Conservation (phyloP, 2,888 invertebrate species). For the Pseudococcus viburni region DNA sequence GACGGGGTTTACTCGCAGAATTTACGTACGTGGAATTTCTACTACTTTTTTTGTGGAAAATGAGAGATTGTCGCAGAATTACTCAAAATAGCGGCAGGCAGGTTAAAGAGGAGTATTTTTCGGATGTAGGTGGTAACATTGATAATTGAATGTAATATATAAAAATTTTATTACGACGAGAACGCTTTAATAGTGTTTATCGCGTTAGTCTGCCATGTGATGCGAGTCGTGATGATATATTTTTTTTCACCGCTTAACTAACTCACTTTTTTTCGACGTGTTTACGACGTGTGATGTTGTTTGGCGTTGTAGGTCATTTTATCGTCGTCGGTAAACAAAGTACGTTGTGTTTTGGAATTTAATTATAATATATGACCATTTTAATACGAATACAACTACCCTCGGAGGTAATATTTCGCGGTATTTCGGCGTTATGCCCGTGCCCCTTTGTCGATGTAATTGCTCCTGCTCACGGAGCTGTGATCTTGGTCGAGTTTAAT, state of each 20-base stretch:
- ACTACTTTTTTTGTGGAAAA: too few relatives aligned
- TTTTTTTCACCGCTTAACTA: conserved; percentile 14
- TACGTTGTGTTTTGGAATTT: conserved; percentile 44
- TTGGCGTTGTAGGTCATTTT: conserved; percentile 29
- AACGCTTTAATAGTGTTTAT: conserved; percentile 29
- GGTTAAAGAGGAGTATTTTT: background rate
- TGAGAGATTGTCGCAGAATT: too few relatives aligned
- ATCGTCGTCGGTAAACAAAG: conserved; percentile 40
- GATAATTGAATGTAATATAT: conserved; percentile 44
- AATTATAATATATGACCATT: conserved; percentile 39
- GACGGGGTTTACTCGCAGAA: too few relatives aligned
- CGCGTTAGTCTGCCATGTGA: conserved; percentile 42
- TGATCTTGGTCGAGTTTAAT: conserved; percentile 21
- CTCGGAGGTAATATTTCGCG: conserved; percentile 2
- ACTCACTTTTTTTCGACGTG: conserved; percentile 8
- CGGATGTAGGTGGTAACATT: conserved; percentile 32
- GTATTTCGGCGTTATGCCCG: background rate
- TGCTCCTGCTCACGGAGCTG: background rate
- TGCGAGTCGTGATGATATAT: conserved; percentile 16
- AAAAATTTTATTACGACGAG: conserved; percentile 19
- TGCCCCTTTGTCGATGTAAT: background rate
- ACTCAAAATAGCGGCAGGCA: too few relatives aligned
- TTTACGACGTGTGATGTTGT: conserved; percentile 35
- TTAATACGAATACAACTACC: conserved; percentile 23
- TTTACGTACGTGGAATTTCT: too few relatives aligned